Evolutionary conservation across 2,797 vertebrate genomes (phyloP).

Genomic region (Trichosurus vulpecula): DNA sequence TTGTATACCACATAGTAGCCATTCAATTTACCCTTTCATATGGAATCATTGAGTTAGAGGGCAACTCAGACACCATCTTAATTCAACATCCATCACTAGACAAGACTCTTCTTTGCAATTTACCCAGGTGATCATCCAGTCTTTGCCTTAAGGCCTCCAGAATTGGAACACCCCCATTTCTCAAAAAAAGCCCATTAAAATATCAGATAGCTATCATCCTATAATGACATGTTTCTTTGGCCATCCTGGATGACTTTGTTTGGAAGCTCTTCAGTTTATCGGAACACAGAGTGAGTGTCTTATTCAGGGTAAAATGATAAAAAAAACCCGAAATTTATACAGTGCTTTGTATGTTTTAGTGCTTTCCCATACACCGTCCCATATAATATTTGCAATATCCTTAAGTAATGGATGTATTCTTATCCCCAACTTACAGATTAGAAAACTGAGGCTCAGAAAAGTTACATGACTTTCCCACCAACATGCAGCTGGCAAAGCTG

Average conservation of each 20-base stretch:
- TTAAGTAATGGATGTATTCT: not conserved
- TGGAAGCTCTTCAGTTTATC: not conserved
- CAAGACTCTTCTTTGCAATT: not conserved
- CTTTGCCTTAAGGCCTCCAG: not conserved
- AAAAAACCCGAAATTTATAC: not conserved
- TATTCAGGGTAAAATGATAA: not conserved
- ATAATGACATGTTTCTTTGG: not conserved
- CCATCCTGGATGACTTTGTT: not conserved
- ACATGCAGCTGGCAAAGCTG: not conserved
- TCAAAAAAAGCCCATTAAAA: not conserved
- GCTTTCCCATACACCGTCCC: not conserved
- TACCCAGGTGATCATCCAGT: not conserved
- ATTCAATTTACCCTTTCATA: not conserved
- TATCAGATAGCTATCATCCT: not conserved
- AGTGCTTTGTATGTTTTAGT: not conserved
- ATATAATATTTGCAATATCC: not conserved
- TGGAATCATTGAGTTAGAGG: not conserved
- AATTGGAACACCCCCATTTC: not conserved
- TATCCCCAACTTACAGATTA: not conserved
- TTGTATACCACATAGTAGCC: not conserved
- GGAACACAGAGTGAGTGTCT: not conserved
- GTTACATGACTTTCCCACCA: not conserved
- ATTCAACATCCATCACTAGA: not conserved
- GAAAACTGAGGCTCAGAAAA: not conserved
- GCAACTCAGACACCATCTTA: not conserved